Evolutionary conservation across 2,113 vertebrate species (phyloP).

Genomic region (Columbina picui): DNA sequence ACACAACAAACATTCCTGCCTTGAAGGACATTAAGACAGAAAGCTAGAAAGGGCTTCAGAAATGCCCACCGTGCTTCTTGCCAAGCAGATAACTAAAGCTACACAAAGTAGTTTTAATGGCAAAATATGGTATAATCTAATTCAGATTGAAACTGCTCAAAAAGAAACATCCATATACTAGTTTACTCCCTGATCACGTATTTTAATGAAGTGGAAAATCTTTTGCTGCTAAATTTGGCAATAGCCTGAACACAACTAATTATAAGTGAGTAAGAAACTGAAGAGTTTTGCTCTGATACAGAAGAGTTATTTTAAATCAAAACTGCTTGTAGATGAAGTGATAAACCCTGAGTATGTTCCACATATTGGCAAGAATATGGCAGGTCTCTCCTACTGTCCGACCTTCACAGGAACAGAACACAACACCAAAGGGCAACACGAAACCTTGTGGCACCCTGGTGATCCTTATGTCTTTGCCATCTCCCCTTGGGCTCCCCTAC

Average conservation of each 20-base stretch:
- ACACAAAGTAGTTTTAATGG: background rate
- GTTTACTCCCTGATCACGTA: background rate
- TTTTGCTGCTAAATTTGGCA: background rate
- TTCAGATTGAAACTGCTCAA: background rate
- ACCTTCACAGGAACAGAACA: background rate
- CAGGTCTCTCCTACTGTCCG: background rate
- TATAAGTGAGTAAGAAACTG: background rate
- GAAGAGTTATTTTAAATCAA: background rate
- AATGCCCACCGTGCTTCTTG: background rate
- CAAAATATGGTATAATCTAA: background rate
- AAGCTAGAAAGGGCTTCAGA: background rate
- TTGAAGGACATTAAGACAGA: background rate
- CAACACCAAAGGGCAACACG: background rate
- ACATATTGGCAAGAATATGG: background rate
- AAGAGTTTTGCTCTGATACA: background rate
- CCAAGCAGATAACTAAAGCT: background rate
- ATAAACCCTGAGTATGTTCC: constrained; percentile 42
- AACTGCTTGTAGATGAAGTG: background rate
- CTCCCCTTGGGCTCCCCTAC: background rate
- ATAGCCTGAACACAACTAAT: background rate
- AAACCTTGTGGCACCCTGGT: background rate
- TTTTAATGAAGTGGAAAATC: background rate
- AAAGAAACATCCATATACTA: background rate
- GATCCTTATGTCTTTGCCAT: background rate
- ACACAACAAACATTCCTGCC: background rate